A percentile compares a stretch with the other conserved stretches of the same genome.
Conservation (phyloP, 2,888 invertebrate genomes). For the Danaus chrysippus region DNA sequence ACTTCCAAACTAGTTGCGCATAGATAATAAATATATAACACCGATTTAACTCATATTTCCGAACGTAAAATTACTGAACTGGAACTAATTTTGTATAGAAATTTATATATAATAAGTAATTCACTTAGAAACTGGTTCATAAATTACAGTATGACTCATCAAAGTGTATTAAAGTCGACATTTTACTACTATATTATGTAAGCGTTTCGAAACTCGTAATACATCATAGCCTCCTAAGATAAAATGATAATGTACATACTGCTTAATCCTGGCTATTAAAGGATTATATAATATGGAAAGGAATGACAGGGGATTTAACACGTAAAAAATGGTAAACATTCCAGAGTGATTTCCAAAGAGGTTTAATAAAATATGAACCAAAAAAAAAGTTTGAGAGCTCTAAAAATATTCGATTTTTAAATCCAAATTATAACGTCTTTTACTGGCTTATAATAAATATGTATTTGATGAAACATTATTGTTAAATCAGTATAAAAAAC, state of each 20-base stretch:
- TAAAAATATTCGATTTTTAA: background rate
- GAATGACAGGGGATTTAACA: conserved; percentile 12
- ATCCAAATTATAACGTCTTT: background rate
- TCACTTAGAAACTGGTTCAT: background rate
- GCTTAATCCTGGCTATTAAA: conserved; percentile 37
- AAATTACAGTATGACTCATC: conserved; percentile 3
- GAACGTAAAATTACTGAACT: too few relatives aligned
- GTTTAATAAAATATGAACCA: background rate
- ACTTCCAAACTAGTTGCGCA: background rate
- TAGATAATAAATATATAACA: background rate
- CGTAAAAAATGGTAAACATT: conserved; percentile 13
- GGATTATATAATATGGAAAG: conserved; percentile 17
- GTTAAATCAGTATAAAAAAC: too few relatives aligned
- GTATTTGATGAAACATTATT: too few relatives aligned
- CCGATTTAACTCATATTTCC: background rate
- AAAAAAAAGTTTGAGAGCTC: background rate
- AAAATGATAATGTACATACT: conserved; percentile 27
- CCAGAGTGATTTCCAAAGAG: background rate
- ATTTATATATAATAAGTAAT: background rate
- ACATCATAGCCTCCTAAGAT: conserved; percentile 28
- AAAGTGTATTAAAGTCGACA: conserved; percentile 14
- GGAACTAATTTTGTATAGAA: too few relatives aligned
- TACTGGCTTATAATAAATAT: too few relatives aligned
- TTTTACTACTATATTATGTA: conserved; percentile 19
- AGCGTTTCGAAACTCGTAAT: conserved; percentile 11